Evolutionary conservation across 2,113 vertebrate species (phyloP).

Genomic region (Pelodiscus sinensis): DNA sequence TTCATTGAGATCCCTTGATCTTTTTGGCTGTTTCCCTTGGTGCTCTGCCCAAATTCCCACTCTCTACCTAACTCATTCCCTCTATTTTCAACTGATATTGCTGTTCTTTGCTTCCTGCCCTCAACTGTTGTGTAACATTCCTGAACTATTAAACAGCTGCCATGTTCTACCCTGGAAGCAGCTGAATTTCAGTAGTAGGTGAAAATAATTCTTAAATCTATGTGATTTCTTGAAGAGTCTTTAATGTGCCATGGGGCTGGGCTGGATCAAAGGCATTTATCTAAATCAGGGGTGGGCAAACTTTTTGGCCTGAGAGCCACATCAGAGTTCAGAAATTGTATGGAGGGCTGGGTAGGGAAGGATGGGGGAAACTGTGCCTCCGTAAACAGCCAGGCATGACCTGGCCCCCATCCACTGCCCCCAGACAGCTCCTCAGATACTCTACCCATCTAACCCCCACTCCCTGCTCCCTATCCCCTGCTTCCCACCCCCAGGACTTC

Average conservation of each 20-base stretch:
- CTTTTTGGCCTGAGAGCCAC: too few species aligned
- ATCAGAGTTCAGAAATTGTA: too few species aligned
- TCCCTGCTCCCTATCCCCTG: too few species aligned
- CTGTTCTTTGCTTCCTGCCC: background rate
- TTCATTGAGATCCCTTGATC: background rate
- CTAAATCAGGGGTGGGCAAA: background rate
- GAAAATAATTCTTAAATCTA: background rate
- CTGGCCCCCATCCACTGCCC: too few species aligned
- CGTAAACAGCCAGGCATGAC: too few species aligned
- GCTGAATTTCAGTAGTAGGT: background rate
- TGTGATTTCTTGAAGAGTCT: background rate
- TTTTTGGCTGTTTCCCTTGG: background rate
- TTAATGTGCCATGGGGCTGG: background rate
- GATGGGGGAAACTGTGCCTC: too few species aligned
- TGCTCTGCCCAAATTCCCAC: background rate
- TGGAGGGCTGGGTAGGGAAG: too few species aligned
- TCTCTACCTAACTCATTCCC: background rate
- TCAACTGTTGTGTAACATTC: background rate
- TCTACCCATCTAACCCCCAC: too few species aligned
- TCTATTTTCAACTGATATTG: background rate
- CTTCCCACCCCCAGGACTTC: too few species aligned
- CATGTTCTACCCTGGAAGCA: background rate
- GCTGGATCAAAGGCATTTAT: background rate
- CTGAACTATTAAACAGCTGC: background rate
- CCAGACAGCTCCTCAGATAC: too few species aligned